Evolutionary conservation across 2,888 invertebrate genomes (phyloP), one percentile per base, ranked within the genome.

Genomic region (Ditula angustiorana): DNA sequence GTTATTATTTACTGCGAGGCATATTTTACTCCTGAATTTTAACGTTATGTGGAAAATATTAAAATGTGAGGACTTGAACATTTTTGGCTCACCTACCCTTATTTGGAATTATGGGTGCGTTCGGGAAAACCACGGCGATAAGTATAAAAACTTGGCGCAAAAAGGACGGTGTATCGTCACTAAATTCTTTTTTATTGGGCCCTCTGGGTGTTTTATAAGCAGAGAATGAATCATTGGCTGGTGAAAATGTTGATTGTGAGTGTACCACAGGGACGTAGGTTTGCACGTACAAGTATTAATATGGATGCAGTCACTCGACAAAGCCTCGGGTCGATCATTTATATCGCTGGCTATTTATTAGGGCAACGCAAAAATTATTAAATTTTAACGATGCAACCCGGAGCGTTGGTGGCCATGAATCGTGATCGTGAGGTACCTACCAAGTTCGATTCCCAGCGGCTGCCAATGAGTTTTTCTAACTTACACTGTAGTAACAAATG

Each of bases 21-120:
- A 82, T 84, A 85, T 81, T 82, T 85, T 82, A 81, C 75, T 79
- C 73, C 76, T 77, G 78, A 81, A 83, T 81, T 82, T 85, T 79
- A 78, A 83, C 73, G 71, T 70, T 69, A 67, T 70, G 64, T 73
- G 73, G 61, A 74, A 77, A 68, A 56, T 58, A 61, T 70, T 66
- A 68, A 71, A 70, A 73, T 71, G 57, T 67, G 58, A 41, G 66
- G 30, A 61, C 63, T 21, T 70, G 67, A 68, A 60, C 62, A 61
- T 61, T 69, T 67, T 70, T 67, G 63, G 61, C 68, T 63, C 61
- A 66, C 60, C 64, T 67, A 61, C 65, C 24, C 26, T 52, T 57
- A 57, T 63, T 49, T 26, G 57, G 21, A 63, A 26, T 63, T 63
- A 63, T 58, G 63, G 57, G 19, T 52, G 50, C 8, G 41, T 35